A percentile compares a stretch with the other conserved stretches of the same genome.
Evolutionary conservation across 1,140 invertebrate genomes (phyloP).

Genomic region (Brachionus rotundiformis): DNA sequence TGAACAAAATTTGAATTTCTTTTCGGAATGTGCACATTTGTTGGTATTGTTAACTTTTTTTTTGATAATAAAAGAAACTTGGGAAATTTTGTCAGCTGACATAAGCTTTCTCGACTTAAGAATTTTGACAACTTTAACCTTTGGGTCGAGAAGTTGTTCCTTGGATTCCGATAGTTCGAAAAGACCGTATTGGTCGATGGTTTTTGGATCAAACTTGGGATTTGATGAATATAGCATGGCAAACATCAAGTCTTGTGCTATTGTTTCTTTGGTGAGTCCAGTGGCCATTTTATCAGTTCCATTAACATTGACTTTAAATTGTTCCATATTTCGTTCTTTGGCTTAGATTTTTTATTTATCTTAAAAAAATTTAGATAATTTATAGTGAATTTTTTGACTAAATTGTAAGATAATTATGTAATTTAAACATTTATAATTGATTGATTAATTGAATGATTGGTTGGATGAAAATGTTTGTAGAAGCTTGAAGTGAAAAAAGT

Average conservation of each 20-base stretch:
- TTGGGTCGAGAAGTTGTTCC: not conserved
- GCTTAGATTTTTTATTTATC: not conserved
- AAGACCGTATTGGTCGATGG: not conserved
- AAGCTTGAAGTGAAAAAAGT: conserved; percentile 12
- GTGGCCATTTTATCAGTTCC: not conserved
- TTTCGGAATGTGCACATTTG: not conserved
- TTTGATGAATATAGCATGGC: not conserved
- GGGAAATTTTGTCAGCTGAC: not conserved
- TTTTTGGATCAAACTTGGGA: not conserved
- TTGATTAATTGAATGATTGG: not conserved
- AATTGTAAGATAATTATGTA: not conserved
- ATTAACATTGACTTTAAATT: conserved; percentile 9
- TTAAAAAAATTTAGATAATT: not conserved
- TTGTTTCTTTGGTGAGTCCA: conserved; percentile 5
- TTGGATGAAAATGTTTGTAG: conserved; percentile 11
- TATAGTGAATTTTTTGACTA: not conserved
- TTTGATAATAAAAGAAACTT: conserved; percentile 6
- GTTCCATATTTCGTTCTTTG: not conserved
- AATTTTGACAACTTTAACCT: not conserved
- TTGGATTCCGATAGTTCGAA: not conserved
- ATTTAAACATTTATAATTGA: conserved; percentile 2
- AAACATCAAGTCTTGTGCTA: not conserved
- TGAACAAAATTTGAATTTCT: not conserved
- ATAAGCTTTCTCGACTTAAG: not conserved
- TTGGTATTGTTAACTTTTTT: not conserved